Evolutionary conservation across 2,797 vertebrate species (phyloP).

Genomic region (Cyprinodon diabolis): DNA sequence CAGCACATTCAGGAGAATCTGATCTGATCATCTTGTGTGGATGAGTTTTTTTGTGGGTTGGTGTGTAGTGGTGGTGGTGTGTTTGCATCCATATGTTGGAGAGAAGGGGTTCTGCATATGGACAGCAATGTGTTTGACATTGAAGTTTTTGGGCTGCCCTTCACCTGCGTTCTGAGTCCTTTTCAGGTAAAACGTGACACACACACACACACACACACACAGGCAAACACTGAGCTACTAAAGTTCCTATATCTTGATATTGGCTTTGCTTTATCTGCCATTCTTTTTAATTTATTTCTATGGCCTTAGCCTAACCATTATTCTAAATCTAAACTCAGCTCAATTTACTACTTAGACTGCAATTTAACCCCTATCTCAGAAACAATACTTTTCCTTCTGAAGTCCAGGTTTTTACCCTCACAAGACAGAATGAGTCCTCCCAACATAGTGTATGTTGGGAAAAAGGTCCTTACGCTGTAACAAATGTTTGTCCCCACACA

Average conservation of each 20-base stretch:
- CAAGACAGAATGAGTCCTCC: too few relatives aligned
- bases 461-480: too few relatives aligned
- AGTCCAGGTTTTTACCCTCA: too few relatives aligned
- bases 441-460: too few relatives aligned
- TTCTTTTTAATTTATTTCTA: too few relatives aligned
- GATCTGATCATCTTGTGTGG: constrained; percentile 41
- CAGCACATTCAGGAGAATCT: constrained; percentile 37
- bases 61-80: neutral
- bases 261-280: too few relatives aligned
- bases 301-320: too few relatives aligned
- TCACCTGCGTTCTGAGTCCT: constrained; percentile 42
- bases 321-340: too few relatives aligned
- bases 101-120: constrained; percentile 8
- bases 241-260: too few relatives aligned
- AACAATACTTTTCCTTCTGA: too few relatives aligned
- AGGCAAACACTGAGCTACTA: constrained; percentile 2
- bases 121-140: constrained; percentile 21
- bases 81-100: neutral
- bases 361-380: too few relatives aligned
- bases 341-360: too few relatives aligned
- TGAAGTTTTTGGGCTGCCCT: constrained; percentile 16
- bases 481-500: neutral
- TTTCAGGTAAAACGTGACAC: constrained; percentile 42
- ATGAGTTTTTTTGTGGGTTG: neutral
- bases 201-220: constrained; percentile 33